Conservation (phyloP, 2,113 vertebrate species). For the Athene noctua region DNA sequence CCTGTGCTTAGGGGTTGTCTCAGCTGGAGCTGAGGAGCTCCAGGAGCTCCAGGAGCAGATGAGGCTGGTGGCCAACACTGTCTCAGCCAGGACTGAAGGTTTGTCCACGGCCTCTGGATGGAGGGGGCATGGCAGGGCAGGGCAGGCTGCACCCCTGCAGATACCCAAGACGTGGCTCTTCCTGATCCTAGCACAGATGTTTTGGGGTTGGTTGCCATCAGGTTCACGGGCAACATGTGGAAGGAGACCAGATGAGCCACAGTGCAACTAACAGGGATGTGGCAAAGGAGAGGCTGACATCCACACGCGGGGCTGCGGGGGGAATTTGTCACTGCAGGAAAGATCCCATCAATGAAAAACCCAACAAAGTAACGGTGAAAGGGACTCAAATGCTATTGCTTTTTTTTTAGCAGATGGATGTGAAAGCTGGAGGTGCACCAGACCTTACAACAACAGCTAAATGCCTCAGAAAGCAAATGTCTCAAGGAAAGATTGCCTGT, state of each 20-base stretch:
- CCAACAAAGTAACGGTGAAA: background rate
- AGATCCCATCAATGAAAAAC: background rate
- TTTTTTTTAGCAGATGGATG: background rate
- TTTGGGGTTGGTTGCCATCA: background rate
- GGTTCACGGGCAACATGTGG: rapidly evolving
- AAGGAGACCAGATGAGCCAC: background rate
- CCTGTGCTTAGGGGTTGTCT: background rate
- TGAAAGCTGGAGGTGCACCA: background rate
- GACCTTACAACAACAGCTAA: background rate
- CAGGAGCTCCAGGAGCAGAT: background rate
- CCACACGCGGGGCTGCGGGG: background rate
- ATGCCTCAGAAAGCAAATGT: background rate
- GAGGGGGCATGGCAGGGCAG: background rate
- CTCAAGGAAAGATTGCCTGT: background rate
- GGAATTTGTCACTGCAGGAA: background rate
- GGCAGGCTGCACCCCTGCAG: background rate
- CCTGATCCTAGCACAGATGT: background rate
- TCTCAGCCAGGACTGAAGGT: background rate
- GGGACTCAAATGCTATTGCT: background rate
- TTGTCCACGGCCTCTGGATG: background rate
- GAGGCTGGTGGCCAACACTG: background rate
- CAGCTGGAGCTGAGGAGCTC: background rate
- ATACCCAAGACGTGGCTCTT: background rate
- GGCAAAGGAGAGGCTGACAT: background rate
- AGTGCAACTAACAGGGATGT: background rate